Conservation (phyloP, 2,113 vertebrate genomes). For the Crotalus tigris region DNA sequence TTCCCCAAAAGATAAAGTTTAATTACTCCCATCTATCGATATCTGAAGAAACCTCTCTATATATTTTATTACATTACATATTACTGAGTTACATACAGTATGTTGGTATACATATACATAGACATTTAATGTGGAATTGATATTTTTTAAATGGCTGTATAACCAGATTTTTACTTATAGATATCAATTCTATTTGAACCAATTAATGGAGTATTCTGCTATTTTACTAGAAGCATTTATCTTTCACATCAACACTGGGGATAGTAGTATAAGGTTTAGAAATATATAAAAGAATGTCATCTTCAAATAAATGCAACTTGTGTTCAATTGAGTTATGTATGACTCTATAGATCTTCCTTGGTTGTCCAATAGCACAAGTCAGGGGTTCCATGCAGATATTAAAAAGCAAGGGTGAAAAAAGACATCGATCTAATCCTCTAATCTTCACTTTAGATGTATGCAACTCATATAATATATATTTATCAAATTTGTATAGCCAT, state of each 20-base stretch:
- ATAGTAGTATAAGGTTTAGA: background rate
- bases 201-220: background rate
- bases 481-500: background rate
- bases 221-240: background rate
- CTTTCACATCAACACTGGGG: background rate
- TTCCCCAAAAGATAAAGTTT: background rate
- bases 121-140: background rate
- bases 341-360: background rate
- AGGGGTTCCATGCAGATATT: background rate
- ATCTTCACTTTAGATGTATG: background rate
- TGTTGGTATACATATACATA: background rate
- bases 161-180: background rate
- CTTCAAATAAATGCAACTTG: background rate
- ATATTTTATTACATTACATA: background rate
- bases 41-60: background rate
- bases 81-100: background rate
- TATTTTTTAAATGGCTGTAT: background rate
- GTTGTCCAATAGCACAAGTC: background rate
- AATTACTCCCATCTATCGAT: background rate
- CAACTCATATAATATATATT: background rate
- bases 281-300: background rate
- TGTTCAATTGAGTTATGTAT: background rate
- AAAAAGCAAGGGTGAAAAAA: background rate
- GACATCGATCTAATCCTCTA: background rate
- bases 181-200: background rate